Percentiles rank a stretch among this genome's conserved stretches.
phyloP scores from a whole-genome alignment of 2,113 vertebrate species.

The Terrapene triunguis region DNA sequence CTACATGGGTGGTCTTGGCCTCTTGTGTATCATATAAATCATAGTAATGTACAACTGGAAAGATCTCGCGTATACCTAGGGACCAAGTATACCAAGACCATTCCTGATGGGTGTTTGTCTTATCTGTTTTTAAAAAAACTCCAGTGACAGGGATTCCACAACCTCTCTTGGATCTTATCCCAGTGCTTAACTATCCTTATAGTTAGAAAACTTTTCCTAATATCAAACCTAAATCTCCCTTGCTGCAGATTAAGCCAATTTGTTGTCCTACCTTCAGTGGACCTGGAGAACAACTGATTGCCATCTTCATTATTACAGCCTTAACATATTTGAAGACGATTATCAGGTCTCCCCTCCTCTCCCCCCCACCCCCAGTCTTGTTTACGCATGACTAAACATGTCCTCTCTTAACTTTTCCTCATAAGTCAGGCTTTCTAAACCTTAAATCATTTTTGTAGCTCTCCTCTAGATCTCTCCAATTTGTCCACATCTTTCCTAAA shows the following conservation, averaged over 20 bases:
- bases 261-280: background rate
- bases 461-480: background rate
- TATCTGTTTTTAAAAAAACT: background rate
- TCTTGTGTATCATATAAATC: background rate
- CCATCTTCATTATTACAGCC: background rate
- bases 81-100: no score
- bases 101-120: no score
- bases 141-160: background rate
- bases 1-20: background rate
- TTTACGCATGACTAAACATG: background rate
- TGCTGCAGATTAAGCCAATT: background rate
- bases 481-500: background rate
- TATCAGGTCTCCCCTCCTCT: background rate
- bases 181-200: background rate
- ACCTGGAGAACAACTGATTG: background rate
- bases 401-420: background rate
- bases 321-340: background rate
- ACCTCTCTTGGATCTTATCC: background rate
- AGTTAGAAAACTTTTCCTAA: background rate
- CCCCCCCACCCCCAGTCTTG: background rate
- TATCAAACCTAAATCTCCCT: background rate
- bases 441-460: background rate
- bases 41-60: background rate
- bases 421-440: background rate
- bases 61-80: no score